Base-by-base conservation (phyloP, 1,140 invertebrate genomes). In the Tribolium castaneum region DNA sequence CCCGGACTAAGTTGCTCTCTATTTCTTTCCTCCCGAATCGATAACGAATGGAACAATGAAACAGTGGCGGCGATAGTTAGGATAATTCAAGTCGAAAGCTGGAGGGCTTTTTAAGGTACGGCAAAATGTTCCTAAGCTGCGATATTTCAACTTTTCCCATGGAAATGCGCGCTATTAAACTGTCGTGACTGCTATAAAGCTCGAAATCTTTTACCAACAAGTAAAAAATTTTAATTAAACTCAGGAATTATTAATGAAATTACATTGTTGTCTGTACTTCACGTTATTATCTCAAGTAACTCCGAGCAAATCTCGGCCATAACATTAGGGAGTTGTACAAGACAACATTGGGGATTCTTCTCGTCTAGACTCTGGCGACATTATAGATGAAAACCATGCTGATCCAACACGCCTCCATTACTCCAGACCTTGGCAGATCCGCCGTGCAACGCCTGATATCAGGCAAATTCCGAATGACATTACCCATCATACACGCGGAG, bases 41-140 rank as follows among this genome's bases (percentile, higher is more conserved):
- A 66, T 66, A 66, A 66, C 59, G 52, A 73, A 73, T 73, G 49
- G 71, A 51, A 73, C 71, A 73, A 73, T 54, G 50, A 73, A 34
- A 54, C 71, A 73, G 45, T 73, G 30, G 71, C 49, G 49, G 45
- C 49, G 70, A 72, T 72, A 50, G 71, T 73, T 66, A 30, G 59
- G 59, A 66, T 66, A 66, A 66, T 66, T 66, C 59, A 25, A 35
- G n/a, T 30, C 14, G 22, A 12, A 66, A 59, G 59, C 59, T 66
- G n/a, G 9, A 66, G 59, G 39, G 59, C 59, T 66, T 66, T 66
- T 66, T 66, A 66, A 66, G 59, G 59, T 66, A 30, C 25, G 30
- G 59, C 30, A 66, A 66, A 66, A 66, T 66, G 59, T 66, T 66
- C 13, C 30, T 66, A 35, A 59, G 30, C 59, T 35, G 59, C 59